A percentile compares a stretch with the other conserved stretches of the same genome.
These are phyloP conservation scores for Grallaria varia DNA, from an alignment of 2,113 vertebrate genomes.

Conservation along the genomic window DNA sequence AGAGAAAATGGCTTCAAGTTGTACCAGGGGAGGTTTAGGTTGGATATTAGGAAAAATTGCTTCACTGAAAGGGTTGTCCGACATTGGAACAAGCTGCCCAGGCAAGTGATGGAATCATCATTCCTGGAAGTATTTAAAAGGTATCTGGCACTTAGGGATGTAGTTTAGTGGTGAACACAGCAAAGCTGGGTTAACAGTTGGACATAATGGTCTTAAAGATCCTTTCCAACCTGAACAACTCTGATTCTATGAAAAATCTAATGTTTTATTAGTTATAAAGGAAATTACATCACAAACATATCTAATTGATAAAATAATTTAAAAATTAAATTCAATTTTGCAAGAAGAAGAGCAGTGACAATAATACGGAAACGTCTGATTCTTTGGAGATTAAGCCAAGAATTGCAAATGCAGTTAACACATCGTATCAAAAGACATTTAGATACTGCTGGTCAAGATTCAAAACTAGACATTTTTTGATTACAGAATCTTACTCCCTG, in stretches of 20 bases:
- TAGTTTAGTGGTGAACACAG: neutral
- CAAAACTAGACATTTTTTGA: neutral
- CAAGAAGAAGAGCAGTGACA: neutral
- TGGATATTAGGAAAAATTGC: neutral
- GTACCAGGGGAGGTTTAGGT: neutral
- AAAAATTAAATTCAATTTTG: neutral
- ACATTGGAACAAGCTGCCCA: neutral
- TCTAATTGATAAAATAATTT: neutral
- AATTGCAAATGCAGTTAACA: neutral
- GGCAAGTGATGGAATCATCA: neutral
- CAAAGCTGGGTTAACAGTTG: neutral
- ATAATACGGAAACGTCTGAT: neutral
- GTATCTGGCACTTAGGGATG: too few relatives aligned
- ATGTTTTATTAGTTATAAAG: neutral
- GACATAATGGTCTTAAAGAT: neutral
- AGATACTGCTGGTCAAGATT: neutral
- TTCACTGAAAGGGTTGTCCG: neutral
- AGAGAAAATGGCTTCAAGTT: neutral
- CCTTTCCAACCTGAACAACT: neutral
- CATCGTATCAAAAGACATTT: neutral
- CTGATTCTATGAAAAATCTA: neutral
- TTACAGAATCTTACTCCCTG: neutral
- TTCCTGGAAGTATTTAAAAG: neutral
- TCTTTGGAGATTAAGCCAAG: neutral
- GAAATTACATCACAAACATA: neutral